Percentiles rank a stretch among this genome's conserved stretches.
Evolutionary conservation across 2,888 invertebrate genomes (phyloP).

Genomic region (Chrysolina haemoptera): DNA sequence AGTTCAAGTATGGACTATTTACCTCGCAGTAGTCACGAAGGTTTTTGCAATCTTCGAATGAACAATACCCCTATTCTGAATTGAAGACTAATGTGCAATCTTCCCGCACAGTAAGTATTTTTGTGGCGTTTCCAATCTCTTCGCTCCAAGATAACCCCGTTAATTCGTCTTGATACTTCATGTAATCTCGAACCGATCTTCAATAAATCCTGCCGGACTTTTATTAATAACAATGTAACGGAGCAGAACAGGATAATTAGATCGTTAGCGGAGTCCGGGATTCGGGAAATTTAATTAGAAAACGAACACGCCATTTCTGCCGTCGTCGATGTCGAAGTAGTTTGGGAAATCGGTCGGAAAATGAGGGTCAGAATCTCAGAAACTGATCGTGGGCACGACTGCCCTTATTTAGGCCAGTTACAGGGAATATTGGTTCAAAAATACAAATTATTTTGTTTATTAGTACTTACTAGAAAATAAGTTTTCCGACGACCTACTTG

Average conservation of each 20-base stretch:
- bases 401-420: neutral
- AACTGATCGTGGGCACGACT: neutral
- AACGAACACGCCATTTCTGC: constrained; percentile 36
- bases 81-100: neutral
- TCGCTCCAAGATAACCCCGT: neutral
- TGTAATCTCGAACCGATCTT: constrained; percentile 6
- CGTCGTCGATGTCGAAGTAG: constrained; percentile 28
- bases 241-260: constrained; percentile 45
- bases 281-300: constrained; percentile 46
- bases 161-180: neutral
- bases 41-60: no score
- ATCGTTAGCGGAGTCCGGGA: constrained; percentile 40
- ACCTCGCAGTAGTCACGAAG: no score
- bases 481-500: no score
- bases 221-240: constrained; percentile 44
- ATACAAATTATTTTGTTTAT: no score
- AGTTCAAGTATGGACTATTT: no score
- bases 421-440: no score
- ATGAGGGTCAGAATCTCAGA: constrained; percentile 41
- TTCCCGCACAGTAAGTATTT: neutral
- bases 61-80: no score
- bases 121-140: neutral
- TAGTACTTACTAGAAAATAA: no score
- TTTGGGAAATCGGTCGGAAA: constrained; percentile 45
- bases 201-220: constrained; percentile 39